Evolutionary conservation across 92 coral and sea anemone genomes (phyloP).

Genomic region (Isaurus tuberculatus): DNA sequence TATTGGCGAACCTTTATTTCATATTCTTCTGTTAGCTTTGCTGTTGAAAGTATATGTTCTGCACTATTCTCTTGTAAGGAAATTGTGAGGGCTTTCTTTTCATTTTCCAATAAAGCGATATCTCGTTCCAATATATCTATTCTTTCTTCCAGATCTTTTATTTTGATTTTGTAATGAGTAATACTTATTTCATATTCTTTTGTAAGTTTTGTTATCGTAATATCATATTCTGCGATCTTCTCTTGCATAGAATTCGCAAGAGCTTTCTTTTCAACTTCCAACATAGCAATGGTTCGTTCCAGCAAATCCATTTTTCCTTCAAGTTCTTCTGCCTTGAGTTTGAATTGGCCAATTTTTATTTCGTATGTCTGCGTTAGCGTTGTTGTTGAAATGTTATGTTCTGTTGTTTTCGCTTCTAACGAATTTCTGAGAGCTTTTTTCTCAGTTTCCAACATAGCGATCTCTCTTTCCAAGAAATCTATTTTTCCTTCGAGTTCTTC

Average conservation of each 20-base stretch:
- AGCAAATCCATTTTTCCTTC: not conserved
- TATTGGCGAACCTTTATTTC: not conserved
- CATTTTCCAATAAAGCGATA: not conserved
- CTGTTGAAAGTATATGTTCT: not conserved
- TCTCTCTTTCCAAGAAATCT: not conserved
- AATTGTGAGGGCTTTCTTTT: not conserved
- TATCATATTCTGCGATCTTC: too few relatives aligned
- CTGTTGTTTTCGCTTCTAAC: not conserved
- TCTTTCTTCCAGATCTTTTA: not conserved
- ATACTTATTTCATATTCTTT: constrained; percentile 4
- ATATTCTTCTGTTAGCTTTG: not conserved
- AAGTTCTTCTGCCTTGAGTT: not conserved
- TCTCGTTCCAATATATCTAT: not conserved
- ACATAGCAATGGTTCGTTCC: not conserved
- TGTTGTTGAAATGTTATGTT: not conserved
- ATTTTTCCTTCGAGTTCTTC: not conserved
- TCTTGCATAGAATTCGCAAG: too few relatives aligned
- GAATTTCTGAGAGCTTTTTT: not conserved
- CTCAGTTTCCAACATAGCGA: not conserved
- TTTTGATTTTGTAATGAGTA: not conserved
- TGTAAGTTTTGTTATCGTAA: not conserved
- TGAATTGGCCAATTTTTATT: not conserved
- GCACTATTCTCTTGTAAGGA: too few relatives aligned
- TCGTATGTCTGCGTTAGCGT: not conserved
- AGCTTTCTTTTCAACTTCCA: not conserved